Evolutionary conservation across 2,113 vertebrate species (phyloP), one percentile per base, ranked within the genome.

Genomic region (Gambusia holbrooki): DNA sequence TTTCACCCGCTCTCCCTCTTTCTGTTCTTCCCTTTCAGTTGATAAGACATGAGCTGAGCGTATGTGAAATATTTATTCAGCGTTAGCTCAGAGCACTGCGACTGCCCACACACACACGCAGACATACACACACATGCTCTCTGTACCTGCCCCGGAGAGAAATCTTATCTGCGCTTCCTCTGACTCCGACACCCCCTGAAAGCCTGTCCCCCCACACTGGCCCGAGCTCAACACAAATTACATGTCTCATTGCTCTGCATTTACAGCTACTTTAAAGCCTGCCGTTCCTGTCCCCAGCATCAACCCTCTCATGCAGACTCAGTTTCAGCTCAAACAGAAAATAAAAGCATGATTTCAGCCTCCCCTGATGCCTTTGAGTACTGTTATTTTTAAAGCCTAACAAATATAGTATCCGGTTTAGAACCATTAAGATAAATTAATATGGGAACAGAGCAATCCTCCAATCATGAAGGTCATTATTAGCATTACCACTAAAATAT

Each of bases 301-400:
- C 82, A 89, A 86, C 85, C 86, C 87, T 88, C 87, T 85, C 88
- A 89, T 88, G 84, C 77, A 66, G 81, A 74, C 74, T 89, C 69
- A n/a, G 73, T 84, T 88, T 89, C 79, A 85, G 84, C 71, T 64
- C 74, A 22, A 37, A 63, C 64, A 74, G 6, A 80, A 88, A 68
- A 77, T 73, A 72, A 65, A 78, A 72, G 72, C 32, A 2, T 66
- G 79, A 82, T 79, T 73, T 22, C 65, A 74, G 68, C 79, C 73
- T 93, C 94, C 95, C 93, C 94, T 93, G 93, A 94, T 95, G 94
- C 93, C 94, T 95, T 96, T 92, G 45, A 58, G 2, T n/a, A 10
- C 51, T 25, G 22, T 58, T 58, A 58, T 58, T 58, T 42, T 58
- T 58, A n/a, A 58, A 58, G 51, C 22, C 51, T 58, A n/a, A 58